A percentile compares a stretch with the other conserved stretches of the same genome.
Evolutionary conservation across 1,140 invertebrate species (phyloP).

Genomic region (Lineus longissimus): DNA sequence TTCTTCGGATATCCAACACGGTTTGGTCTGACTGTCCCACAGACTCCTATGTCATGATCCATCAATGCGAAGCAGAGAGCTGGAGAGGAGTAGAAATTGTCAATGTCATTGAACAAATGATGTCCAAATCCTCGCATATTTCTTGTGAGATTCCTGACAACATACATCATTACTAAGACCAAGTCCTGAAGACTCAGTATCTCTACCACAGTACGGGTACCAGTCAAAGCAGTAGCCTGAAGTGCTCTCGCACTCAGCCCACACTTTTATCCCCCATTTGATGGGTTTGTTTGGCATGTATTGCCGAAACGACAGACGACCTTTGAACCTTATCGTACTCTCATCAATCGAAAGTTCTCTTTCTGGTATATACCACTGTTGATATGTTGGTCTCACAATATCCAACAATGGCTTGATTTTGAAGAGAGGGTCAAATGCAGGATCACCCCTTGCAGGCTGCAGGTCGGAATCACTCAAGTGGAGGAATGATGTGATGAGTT

Average conservation of each 20-base stretch:
- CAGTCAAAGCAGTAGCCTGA: neutral
- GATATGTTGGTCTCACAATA: neutral
- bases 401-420: slow-evolving; percentile 7
- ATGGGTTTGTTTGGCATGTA: slow-evolving; percentile 14
- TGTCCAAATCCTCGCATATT: slow-evolving; percentile 4
- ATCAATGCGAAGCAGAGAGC: slow-evolving; percentile 7
- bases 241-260: neutral
- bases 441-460: no score
- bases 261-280: slow-evolving; percentile 12
- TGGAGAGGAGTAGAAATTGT: slow-evolving; percentile 12
- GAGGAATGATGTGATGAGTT: neutral
- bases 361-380: neutral
- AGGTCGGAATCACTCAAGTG: neutral
- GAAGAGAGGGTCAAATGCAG: slow-evolving; percentile 1
- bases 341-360: slow-evolving; percentile 15
- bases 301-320: slow-evolving; percentile 14
- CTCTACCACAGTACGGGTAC: neutral
- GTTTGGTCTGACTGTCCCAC: slow-evolving; percentile 14
- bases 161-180: neutral
- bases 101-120: slow-evolving; percentile 9
- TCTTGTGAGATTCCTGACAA: neutral
- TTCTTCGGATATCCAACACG: slow-evolving; percentile 7
- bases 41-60: slow-evolving; percentile 10
- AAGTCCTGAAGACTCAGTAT: neutral
- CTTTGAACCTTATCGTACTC: slow-evolving; percentile 13